Base-by-base conservation (phyloP, 2,113 vertebrate genomes). In the Silurus asotus region DNA sequence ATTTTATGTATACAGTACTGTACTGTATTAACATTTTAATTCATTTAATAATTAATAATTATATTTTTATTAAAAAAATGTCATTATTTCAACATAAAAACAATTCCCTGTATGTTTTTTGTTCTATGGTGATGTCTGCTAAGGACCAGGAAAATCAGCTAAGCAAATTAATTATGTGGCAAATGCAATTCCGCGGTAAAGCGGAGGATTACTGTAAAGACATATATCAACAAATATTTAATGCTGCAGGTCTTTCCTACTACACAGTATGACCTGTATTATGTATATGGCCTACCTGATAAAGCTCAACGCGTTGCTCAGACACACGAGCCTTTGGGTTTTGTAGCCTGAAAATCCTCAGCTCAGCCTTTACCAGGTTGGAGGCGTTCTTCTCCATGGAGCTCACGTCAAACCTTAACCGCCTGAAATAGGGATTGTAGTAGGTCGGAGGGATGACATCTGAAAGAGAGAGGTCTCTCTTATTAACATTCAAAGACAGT, bases 261-360 rank as follows among this genome's bases (percentile, higher is more conserved):
- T 15, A 28, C n/a, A 37, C 25, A 37, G 6, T 56, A 56, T 20
- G 7, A 58, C 14, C 6, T 19, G 76, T 78, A 19, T 78, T 61
- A 82, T 4, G 51, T 14, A 58, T 19, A n/a, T 28, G 49, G 62
- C 48, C 67, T 94, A 99, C 98, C 98, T 99, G 98, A 89, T 99
- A 99, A 4, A 99, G 95, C 89, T 99, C 98, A 10, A 99, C 98
- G 56, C 98, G 95, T 85, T 99, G 98, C 82, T 99, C 98, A 0
- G 96, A 93, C 82, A 98, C 97, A 5, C 94, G 93, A 0, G 98
- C 97, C 79, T 95, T 96, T 0, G 96, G 94, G 91, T 98, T 98
- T 91, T 97, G 97, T 89, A 99, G 92, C 67, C 97, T 96, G 84
- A 98, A 99, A 85, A 99, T 95, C 89, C 98, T 93, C 85, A 99